phyloP scores from a whole-genome alignment of 2,797 vertebrate species.

The Enteromius radiatus region DNA sequence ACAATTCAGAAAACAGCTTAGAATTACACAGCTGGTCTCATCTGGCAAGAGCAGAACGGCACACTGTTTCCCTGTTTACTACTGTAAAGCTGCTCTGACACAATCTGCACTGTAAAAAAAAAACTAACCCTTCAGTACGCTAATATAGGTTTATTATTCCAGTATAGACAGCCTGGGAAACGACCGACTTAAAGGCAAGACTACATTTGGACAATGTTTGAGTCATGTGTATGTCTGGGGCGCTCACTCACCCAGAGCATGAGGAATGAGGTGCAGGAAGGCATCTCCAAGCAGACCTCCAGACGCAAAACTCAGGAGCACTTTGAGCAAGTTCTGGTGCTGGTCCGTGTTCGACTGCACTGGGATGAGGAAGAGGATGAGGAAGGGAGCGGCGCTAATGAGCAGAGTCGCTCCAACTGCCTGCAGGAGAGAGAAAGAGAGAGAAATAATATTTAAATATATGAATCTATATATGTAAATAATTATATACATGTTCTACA shows the following conservation, averaged over 20 bases:
- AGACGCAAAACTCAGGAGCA: slow-evolving; percentile 91
- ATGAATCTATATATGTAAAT: too few relatives aligned
- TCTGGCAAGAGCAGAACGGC: too few relatives aligned
- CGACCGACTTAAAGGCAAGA: background rate
- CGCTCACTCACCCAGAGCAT: slow-evolving; percentile 83
- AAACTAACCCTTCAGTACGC: too few relatives aligned
- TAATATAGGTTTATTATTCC: background rate
- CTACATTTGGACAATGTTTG: background rate
- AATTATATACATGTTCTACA: too few relatives aligned
- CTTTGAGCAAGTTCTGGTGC: slow-evolving; percentile 89
- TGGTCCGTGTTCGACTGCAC: slow-evolving; percentile 90
- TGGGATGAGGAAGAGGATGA: slow-evolving; percentile 92
- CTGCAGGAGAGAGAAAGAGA: slow-evolving; percentile 65
- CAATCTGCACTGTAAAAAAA: too few relatives aligned
- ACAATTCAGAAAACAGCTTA: too few relatives aligned
- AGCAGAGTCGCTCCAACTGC: slow-evolving; percentile 88
- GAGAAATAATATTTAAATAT: background rate
- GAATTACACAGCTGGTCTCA: too few relatives aligned
- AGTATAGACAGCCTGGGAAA: background rate
- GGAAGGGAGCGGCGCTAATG: slow-evolving; percentile 91
- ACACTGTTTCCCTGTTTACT: too few relatives aligned
- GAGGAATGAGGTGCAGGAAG: slow-evolving; percentile 93
- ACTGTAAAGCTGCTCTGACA: too few relatives aligned
- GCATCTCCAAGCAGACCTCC: slow-evolving; percentile 93
- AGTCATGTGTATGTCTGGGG: background rate